phyloP scores from a whole-genome alignment of 2,113 vertebrate genomes.

The Dascyllus trimaculatus region DNA sequence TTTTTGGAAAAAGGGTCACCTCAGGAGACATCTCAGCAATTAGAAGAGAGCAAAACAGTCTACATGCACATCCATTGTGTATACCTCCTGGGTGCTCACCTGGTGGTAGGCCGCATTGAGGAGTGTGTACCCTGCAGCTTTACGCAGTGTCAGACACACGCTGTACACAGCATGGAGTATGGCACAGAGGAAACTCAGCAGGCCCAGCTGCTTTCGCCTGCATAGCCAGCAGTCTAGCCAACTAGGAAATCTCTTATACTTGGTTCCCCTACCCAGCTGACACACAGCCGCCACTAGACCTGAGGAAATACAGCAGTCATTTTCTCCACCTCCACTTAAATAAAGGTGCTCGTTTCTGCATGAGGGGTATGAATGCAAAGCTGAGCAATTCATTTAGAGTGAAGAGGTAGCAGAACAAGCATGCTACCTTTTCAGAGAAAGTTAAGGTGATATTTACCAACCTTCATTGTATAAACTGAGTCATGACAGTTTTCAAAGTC shows the following conservation, averaged over 20 bases:
- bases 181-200: constrained; percentile 89
- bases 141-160: constrained; percentile 88
- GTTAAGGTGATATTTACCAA: no score
- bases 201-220: constrained; percentile 91
- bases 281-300: constrained; percentile 88
- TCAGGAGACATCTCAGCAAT: no score
- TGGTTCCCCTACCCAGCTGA: constrained; percentile 90
- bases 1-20: no score
- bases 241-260: constrained; percentile 89
- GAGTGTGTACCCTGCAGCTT: constrained; percentile 84
- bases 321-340: no score
- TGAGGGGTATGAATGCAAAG: no score
- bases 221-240: constrained; percentile 93
- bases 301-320: not conserved
- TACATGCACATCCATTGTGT: not conserved
- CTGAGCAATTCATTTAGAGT: no score
- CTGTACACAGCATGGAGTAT: constrained; percentile 89
- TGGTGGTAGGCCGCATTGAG: constrained; percentile 86
- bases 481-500: no score
- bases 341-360: no score
- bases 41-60: no score
- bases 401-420: no score
- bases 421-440: no score
- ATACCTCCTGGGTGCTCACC: constrained; percentile 74
- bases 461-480: no score